Base-by-base conservation (phyloP, 53 echinoderm and acorn worm genomes). In the Echinarachnius parma region DNA sequence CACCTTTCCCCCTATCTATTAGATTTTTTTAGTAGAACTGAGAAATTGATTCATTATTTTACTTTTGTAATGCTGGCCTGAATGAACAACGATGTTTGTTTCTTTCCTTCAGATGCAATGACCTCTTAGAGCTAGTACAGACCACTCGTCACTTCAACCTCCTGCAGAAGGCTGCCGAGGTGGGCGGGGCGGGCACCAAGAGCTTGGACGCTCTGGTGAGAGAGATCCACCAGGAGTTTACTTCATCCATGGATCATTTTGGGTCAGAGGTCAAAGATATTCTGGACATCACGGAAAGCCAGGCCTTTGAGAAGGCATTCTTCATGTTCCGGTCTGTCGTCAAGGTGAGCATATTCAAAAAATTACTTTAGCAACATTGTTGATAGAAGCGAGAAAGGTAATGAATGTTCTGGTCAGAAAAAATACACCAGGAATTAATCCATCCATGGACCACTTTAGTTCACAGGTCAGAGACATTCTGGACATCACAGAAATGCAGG, bases 91-190 rank as follows among this genome's bases (percentile, higher is more conserved):
- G n/a, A n/a, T n/a, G n/a, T 60, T 28, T 24, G 11, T 26, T 66
- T 66, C 14, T 57, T 29, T 45, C 15, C 15, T 10, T 7, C 26
- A 95, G 95, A 60, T 95, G 95, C 61, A 95, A 95, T 81, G 95
- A 95, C 31, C 75, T 95, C 13, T 82, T 95, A 0, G 95, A 95
- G 77, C 76, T 90, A 16, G 90, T 90, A 23, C 95, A 95, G 36
- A 95, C 95, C 32, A 89, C 89, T 9, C 78, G 95, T 3, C 95
- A 95, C 74, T 95, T 95, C 81, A 86, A 90, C 78, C 87, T 95
- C 18, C 82, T 95, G 1, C 84, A 90, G 84, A 95, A 78, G 61
- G 86, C 95, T 0, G 95, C 95, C 0, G 95, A 90, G 76, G 95
- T 95, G 9, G 95, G 95, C 23, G 95, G 95, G 47, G 95, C 95